Percentiles rank a stretch among this genome's conserved stretches.
Evolutionary conservation across 1,140 invertebrate genomes (phyloP).

Genomic region (Nixonia krombeini): DNA sequence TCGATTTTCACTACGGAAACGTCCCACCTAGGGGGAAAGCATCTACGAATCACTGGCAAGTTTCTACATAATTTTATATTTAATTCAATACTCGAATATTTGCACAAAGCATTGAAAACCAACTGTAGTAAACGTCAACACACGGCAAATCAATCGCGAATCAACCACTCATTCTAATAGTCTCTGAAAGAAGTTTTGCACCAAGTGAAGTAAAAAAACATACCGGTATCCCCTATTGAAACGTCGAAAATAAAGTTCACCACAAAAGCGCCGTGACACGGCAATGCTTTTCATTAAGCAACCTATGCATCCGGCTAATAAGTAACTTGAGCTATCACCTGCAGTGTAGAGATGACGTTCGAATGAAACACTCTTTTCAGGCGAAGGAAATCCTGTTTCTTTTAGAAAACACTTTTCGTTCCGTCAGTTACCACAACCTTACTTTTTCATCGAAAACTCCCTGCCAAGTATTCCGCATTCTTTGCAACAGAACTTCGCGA

Average conservation of each 20-base stretch:
- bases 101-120: constrained; percentile 1
- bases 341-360: neutral
- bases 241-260: too few relatives aligned
- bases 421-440: neutral
- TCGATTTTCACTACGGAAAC: constrained; percentile 76
- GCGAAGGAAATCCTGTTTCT: constrained; percentile 4
- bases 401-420: neutral
- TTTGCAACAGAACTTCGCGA: too few relatives aligned
- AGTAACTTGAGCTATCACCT: constrained; percentile 2
- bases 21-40: constrained; percentile 79
- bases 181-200: too few relatives aligned
- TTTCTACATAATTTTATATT: constrained; percentile 12
- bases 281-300: neutral
- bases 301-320: constrained; percentile 5
- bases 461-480: too few relatives aligned
- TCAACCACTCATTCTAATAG: too few relatives aligned
- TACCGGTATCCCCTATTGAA: too few relatives aligned
- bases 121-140: too few relatives aligned
- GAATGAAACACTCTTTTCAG: constrained; percentile 11
- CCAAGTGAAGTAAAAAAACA: too few relatives aligned
- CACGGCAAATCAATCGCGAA: too few relatives aligned
- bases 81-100: neutral
- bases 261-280: too few relatives aligned
- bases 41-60: constrained; percentile 78
- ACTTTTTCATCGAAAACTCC: too few relatives aligned